Evolutionary conservation across 2,113 vertebrate species (phyloP).

Genomic region (Falco punctatus): DNA sequence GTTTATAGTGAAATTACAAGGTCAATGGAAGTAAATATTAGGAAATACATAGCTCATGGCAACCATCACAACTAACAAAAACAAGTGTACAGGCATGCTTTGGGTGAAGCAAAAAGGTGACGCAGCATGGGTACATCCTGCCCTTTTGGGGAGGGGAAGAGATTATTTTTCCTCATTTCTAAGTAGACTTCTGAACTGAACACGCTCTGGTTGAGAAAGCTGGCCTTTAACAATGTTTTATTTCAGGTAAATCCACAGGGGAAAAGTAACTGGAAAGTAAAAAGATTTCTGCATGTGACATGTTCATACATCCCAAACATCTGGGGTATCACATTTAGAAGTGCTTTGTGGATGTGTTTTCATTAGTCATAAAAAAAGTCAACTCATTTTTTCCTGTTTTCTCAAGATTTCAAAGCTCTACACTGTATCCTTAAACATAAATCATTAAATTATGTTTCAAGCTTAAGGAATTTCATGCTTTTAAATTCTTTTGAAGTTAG

Average conservation of each 20-base stretch:
- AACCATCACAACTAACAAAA: neutral
- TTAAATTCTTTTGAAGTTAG: slow-evolving; percentile 32
- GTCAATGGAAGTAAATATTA: neutral
- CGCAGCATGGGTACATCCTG: neutral
- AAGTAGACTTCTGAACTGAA: neutral
- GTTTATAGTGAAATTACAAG: neutral
- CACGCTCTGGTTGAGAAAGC: neutral
- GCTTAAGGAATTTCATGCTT: slow-evolving; percentile 11
- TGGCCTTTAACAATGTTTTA: neutral
- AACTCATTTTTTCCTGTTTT: slow-evolving; percentile 22
- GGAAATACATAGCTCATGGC: neutral
- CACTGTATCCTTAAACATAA: neutral
- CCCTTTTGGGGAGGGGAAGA: neutral
- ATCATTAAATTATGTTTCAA: slow-evolving; percentile 19
- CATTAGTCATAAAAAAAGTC: slow-evolving; percentile 24
- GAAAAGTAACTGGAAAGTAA: neutral
- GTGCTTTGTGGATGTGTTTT: neutral
- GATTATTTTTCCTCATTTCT: neutral
- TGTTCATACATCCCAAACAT: neutral
- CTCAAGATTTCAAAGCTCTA: slow-evolving; percentile 36
- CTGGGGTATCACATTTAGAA: neutral
- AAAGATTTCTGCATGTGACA: neutral
- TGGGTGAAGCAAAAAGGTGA: neutral
- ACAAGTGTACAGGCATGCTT: neutral
- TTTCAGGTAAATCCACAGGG: neutral